phyloP scores from a whole-genome alignment of 2,113 vertebrate species.

The Ploceus nigricollis region DNA sequence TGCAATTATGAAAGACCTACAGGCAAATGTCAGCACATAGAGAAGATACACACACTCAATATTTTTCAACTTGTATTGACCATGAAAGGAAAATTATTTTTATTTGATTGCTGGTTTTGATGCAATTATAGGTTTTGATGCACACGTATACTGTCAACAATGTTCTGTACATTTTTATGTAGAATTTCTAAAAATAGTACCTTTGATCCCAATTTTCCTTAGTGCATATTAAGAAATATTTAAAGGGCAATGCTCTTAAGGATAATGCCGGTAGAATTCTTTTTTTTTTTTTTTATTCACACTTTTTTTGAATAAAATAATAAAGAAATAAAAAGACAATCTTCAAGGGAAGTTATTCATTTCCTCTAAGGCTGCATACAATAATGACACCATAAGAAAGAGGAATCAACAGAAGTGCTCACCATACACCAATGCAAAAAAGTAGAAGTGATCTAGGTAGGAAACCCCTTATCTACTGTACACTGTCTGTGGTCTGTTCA shows the following conservation, averaged over 20 bases:
- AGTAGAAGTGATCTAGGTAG: neutral
- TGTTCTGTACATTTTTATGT: neutral
- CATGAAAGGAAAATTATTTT: neutral
- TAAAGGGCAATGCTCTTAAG: neutral
- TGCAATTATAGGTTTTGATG: neutral
- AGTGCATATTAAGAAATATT: neutral
- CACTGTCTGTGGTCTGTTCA: neutral
- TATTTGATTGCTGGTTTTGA: neutral
- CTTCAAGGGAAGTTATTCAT: neutral
- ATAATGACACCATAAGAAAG: neutral
- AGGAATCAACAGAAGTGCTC: neutral
- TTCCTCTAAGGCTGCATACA: neutral
- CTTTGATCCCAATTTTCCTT: neutral
- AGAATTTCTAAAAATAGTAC: neutral
- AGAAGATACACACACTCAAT: neutral
- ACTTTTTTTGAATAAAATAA: neutral
- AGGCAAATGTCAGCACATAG: neutral
- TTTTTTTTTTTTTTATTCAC: no score
- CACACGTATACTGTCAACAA: neutral
- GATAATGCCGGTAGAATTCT: neutral
- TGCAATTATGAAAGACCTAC: neutral
- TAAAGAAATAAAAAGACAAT: neutral
- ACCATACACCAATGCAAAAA: neutral
- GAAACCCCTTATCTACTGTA: neutral
- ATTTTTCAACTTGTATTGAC: neutral